A percentile compares a stretch with the other conserved stretches of the same genome.
These are phyloP conservation scores for Triplophysa dalaica DNA, from an alignment of 2,113 vertebrate species.

Conservation along the genomic window DNA sequence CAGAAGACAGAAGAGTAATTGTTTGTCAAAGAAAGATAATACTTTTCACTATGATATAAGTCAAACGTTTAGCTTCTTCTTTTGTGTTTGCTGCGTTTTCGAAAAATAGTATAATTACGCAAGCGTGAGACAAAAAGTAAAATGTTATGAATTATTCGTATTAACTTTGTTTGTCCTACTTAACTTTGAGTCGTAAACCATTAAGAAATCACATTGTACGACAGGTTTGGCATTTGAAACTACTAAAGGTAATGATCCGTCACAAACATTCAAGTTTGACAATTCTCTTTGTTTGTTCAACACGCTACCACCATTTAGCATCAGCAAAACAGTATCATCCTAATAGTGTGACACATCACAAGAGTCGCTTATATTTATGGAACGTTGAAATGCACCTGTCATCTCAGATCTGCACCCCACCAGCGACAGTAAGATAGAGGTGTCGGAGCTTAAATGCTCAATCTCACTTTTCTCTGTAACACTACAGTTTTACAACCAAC, in stretches of 20 bases:
- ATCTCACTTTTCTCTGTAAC: slow-evolving; percentile 21
- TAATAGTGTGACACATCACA: slow-evolving; percentile 42
- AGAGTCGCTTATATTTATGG: slow-evolving; percentile 57
- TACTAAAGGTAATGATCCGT: neutral
- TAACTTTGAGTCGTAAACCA: neutral
- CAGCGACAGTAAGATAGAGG: slow-evolving; percentile 52
- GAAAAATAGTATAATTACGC: too few relatives aligned
- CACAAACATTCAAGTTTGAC: neutral
- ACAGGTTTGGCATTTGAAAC: slow-evolving; percentile 5
- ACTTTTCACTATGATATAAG: neutral
- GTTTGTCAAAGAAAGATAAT: neutral
- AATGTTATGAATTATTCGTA: neutral
- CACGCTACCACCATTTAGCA: slow-evolving; percentile 30
- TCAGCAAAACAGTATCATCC: slow-evolving; percentile 32
- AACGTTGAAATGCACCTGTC: slow-evolving; percentile 58
- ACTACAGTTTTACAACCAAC: slow-evolving; percentile 10
- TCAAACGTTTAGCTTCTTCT: too few relatives aligned
- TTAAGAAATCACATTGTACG: neutral
- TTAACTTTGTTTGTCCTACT: neutral
- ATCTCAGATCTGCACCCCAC: slow-evolving; percentile 44
- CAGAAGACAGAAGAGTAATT: neutral
- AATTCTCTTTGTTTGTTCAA: slow-evolving; percentile 49
- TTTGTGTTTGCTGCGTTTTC: too few relatives aligned
- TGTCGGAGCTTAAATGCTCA: slow-evolving; percentile 30
- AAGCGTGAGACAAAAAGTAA: neutral